These are phyloP conservation scores for Euphydryas editha DNA, from an alignment of 2,888 invertebrate species.

Conservation along the genomic window DNA sequence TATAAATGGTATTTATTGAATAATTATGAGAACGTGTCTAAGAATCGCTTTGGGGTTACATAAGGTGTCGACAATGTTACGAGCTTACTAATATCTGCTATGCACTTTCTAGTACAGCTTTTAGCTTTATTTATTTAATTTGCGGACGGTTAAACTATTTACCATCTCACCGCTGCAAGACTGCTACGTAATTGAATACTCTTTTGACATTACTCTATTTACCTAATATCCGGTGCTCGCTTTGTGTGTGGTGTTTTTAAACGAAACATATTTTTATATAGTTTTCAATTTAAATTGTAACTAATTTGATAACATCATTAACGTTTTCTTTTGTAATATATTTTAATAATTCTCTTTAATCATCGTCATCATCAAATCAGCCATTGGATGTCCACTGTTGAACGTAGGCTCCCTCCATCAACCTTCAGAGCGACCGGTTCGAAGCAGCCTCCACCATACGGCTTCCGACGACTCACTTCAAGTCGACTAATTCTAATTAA, in stretches of 20 bases:
- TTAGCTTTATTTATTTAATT: constrained; percentile 59
- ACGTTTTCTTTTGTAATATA: no score
- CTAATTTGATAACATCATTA: no score
- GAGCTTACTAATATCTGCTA: constrained; percentile 43
- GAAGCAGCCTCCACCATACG: no score
- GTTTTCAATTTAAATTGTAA: background rate
- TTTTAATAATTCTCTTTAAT: no score
- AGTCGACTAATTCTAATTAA: no score
- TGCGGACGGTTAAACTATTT: constrained; percentile 49
- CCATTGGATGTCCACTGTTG: no score
- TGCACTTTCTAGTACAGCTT: constrained; percentile 50
- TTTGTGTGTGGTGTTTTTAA: constrained; percentile 4
- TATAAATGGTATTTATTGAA: constrained; percentile 63
- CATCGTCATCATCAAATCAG: no score
- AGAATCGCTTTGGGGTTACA: constrained; percentile 39
- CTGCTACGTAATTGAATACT: constrained; percentile 38
- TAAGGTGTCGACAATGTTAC: background rate
- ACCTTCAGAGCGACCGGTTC: no score
- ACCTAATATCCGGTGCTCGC: constrained; percentile 12
- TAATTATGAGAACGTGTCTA: constrained; percentile 70
- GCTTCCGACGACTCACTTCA: no score
- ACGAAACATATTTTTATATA: background rate
- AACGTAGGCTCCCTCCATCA: no score
- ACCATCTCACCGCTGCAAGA: constrained; percentile 41
- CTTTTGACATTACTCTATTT: constrained; percentile 34